These are phyloP conservation scores for Drosophila pullipes DNA, from an alignment of 2,888 invertebrate genomes.

Conservation along the genomic window DNA sequence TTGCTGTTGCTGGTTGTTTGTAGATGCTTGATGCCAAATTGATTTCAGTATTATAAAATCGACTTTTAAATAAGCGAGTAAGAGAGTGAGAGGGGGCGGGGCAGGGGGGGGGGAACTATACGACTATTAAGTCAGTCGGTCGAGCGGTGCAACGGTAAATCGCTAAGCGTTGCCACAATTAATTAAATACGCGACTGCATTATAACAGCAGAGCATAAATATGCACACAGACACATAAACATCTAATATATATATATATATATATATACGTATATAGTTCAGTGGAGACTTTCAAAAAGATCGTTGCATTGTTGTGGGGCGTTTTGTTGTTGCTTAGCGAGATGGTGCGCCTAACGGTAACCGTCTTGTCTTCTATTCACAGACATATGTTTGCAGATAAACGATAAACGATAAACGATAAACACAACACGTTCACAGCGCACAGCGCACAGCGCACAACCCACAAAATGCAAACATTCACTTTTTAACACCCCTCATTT, in stretches of 20 bases:
- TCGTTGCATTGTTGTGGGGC: constrained; percentile 54
- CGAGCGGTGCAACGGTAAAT: constrained; percentile 51
- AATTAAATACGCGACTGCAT: constrained; percentile 50
- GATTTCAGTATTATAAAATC: constrained; percentile 61
- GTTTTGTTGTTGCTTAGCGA: neutral
- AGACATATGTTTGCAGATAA: constrained; percentile 31
- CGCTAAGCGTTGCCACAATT: constrained; percentile 40
- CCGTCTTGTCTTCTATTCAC: constrained; percentile 1
- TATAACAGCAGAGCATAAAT: neutral
- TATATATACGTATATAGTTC: constrained; percentile 39
- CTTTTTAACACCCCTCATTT: constrained; percentile 50
- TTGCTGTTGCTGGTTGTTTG: constrained; percentile 1
- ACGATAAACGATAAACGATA: constrained; percentile 55
- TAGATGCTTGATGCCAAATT: constrained; percentile 47
- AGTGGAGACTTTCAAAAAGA: constrained; percentile 57
- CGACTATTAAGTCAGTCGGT: constrained; percentile 48
- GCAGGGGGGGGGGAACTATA: neutral
- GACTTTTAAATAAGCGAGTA: neutral
- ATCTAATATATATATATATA: neutral
- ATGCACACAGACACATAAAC: neutral
- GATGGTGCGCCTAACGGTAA: constrained; percentile 44
- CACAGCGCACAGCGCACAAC: neutral
- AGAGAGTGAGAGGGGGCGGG: neutral
- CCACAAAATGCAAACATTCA: constrained; percentile 48
- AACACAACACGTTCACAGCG: constrained; percentile 21